Conservation (phyloP, 2,797 vertebrate species). For the Silurus lanzhouensis region DNA sequence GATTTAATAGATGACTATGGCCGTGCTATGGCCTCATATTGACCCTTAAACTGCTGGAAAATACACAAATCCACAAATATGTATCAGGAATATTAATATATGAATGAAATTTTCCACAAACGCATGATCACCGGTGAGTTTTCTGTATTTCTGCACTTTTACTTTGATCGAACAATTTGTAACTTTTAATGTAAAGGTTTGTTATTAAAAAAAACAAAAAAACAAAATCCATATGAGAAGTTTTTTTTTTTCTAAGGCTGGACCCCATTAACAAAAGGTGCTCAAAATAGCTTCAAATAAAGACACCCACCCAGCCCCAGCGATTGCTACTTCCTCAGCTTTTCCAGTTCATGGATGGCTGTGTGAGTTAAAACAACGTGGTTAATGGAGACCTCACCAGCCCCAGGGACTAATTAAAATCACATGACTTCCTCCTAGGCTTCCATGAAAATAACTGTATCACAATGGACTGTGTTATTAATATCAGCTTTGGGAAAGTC, state of each 20-base stretch:
- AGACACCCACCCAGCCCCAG: slow-evolving; percentile 76
- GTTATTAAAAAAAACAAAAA: slow-evolving; percentile 18
- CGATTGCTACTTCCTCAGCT: slow-evolving; percentile 89
- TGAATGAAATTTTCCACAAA: slow-evolving; percentile 50
- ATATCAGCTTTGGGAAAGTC: slow-evolving; percentile 97
- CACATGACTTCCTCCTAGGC: slow-evolving; percentile 96
- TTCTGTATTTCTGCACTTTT: slow-evolving; percentile 57
- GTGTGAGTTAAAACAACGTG: slow-evolving; percentile 92
- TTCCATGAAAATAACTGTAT: slow-evolving; percentile 98
- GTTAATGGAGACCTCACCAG: slow-evolving; percentile 86
- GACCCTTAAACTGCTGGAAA: slow-evolving; percentile 51
- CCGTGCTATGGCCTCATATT: slow-evolving; percentile 48
- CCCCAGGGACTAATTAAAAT: slow-evolving; percentile 92
- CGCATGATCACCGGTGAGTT: background rate
- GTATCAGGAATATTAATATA: slow-evolving; percentile 54
- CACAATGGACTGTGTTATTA: slow-evolving; percentile 99
- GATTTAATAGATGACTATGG: slow-evolving; percentile 59
- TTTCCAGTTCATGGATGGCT: slow-evolving; percentile 95
- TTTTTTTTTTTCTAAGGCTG: slow-evolving; percentile 56
- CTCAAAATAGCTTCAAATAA: slow-evolving; percentile 72
- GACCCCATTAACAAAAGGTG: slow-evolving; percentile 85
- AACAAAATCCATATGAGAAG: slow-evolving; percentile 58
- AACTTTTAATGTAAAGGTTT: slow-evolving; percentile 64
- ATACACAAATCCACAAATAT: slow-evolving; percentile 53
- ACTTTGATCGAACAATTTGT: slow-evolving; percentile 66